These are phyloP conservation scores for Chaenocephalus aceratus DNA, from an alignment of 2,113 vertebrate species.

Conservation along the genomic window DNA sequence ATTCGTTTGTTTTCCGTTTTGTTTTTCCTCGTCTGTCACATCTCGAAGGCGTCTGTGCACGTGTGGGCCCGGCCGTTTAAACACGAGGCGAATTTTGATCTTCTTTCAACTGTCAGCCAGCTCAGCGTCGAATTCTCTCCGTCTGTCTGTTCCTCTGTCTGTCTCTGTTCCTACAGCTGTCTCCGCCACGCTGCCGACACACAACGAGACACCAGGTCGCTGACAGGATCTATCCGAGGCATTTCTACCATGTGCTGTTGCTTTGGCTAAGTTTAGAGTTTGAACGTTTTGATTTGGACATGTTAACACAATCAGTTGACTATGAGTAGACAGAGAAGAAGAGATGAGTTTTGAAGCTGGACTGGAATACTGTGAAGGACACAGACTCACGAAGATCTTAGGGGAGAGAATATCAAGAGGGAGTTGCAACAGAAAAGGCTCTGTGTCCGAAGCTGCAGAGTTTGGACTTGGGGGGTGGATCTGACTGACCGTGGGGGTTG, in stretches of 20 bases:
- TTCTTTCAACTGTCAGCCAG: constrained; percentile 44
- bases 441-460: too few relatives aligned
- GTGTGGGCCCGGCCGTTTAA: constrained; percentile 16
- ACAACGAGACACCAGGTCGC: constrained; percentile 38
- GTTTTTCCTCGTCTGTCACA: constrained; percentile 31
- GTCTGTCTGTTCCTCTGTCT: constrained; percentile 35
- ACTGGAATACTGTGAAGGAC: too few relatives aligned
- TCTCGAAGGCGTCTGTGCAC: constrained; percentile 33
- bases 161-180: constrained; percentile 40
- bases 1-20: constrained; percentile 31
- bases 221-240: constrained; percentile 36
- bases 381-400: too few relatives aligned
- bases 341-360: too few relatives aligned
- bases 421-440: too few relatives aligned
- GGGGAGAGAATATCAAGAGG: too few relatives aligned
- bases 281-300: neutral
- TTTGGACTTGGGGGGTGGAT: too few relatives aligned
- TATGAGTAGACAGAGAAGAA: too few relatives aligned
- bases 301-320: neutral
- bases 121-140: constrained; percentile 23
- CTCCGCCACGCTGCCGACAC: constrained; percentile 24
- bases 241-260: neutral
- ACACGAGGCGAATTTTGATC: constrained; percentile 43
- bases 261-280: neutral
- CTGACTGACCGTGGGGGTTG: too few relatives aligned